These are phyloP conservation scores for Drosophila flavopinicola DNA, from an alignment of 2,888 invertebrate genomes.

Conservation along the genomic window DNA sequence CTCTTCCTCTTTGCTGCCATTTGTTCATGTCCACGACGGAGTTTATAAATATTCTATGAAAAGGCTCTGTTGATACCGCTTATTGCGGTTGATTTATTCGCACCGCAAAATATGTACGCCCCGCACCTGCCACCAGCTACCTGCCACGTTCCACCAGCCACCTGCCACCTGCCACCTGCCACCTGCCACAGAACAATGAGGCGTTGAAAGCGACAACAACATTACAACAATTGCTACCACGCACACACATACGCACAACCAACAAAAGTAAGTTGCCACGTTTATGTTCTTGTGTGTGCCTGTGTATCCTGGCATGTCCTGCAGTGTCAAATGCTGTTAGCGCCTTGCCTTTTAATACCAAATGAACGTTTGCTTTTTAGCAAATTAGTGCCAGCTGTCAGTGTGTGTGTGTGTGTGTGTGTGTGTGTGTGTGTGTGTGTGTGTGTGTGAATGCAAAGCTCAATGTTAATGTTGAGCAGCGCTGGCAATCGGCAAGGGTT, in stretches of 20 bases:
- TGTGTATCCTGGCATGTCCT: conserved; percentile 21
- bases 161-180: too few species aligned
- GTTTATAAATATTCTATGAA: conserved; percentile 70
- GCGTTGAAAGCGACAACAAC: conserved; percentile 46
- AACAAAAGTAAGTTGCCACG: conserved; percentile 16
- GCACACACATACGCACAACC: not conserved
- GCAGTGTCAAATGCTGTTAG: conserved; percentile 65
- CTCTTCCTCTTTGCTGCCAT: conserved; percentile 13
- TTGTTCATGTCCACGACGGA: conserved; percentile 18
- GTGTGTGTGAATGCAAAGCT: conserved; percentile 6
- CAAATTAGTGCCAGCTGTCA: conserved; percentile 63
- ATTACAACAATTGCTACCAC: conserved; percentile 40
- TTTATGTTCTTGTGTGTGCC: conserved; percentile 24
- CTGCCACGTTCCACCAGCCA: too few species aligned
- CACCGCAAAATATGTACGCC: conserved; percentile 31
- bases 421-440: not conserved
- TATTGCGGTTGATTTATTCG: conserved; percentile 73
- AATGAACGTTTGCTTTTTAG: conserved; percentile 69
- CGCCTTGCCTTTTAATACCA: conserved; percentile 62
- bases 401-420: not conserved
- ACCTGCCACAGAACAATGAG: conserved; percentile 29
- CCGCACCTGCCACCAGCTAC: not conserved
- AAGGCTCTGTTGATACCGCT: conserved; percentile 55
- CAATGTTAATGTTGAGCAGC: conserved; percentile 8
- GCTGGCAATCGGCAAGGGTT: conserved; percentile 8